Evolutionary conservation across 37 sponge, comb jelly and placozoan species (phyloP).

Genomic region (Aphrocallistes beatrix): DNA sequence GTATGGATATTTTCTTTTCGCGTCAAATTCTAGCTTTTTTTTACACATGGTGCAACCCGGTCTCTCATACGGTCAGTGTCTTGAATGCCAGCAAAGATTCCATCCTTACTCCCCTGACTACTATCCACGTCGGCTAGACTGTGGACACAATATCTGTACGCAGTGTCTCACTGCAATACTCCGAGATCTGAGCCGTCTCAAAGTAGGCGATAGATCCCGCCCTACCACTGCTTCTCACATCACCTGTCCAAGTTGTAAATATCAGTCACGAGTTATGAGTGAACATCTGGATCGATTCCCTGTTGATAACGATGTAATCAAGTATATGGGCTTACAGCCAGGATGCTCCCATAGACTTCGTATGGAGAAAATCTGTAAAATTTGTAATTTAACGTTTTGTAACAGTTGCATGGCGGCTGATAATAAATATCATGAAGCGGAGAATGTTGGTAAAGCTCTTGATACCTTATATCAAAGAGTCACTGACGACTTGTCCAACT

Average conservation of each 20-base stretch:
- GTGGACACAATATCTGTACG: neutral
- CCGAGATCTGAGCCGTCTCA: neutral
- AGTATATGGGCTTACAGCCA: neutral
- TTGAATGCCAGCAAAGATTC: neutral
- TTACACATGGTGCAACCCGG: neutral
- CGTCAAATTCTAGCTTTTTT: neutral
- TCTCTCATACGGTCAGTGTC: neutral
- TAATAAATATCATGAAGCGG: neutral
- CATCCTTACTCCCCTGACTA: neutral
- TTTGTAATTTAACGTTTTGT: neutral
- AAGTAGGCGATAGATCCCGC: neutral
- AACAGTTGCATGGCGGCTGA: neutral
- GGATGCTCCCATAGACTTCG: neutral
- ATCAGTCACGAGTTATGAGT: neutral
- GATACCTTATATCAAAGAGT: neutral
- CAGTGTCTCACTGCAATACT: neutral
- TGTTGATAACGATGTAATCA: neutral
- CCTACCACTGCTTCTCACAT: neutral
- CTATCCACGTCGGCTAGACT: neutral
- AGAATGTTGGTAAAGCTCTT: neutral
- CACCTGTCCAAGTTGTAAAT: neutral
- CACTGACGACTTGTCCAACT: neutral
- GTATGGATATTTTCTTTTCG: neutral
- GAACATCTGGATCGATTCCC: neutral
- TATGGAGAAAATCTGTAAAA: neutral